A percentile compares a stretch with the other conserved stretches of the same genome.
phyloP scores from a whole-genome alignment of 2,113 vertebrate genomes.

The Hystrix cristata region DNA sequence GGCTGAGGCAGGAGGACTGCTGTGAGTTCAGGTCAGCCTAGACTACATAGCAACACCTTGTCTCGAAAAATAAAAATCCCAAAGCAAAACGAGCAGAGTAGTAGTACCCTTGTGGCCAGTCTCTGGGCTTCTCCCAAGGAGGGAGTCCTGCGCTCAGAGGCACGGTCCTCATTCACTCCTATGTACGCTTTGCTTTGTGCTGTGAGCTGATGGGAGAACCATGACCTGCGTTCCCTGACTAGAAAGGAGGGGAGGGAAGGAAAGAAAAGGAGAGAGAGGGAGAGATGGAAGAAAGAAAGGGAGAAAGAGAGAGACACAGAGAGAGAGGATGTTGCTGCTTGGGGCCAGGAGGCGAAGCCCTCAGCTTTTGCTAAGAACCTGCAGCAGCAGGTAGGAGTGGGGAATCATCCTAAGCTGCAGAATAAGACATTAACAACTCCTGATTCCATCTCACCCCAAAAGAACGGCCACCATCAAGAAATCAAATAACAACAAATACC shows the following conservation, averaged over 20 bases:
- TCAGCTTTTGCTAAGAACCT: not conserved
- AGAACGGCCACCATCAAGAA: not conserved
- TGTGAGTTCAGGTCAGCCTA: not conserved
- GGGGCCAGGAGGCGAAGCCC: not conserved
- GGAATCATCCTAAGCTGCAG: not conserved
- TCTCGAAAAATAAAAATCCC: not conserved
- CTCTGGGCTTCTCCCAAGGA: not conserved
- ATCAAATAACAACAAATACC: not conserved
- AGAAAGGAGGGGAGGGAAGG: not conserved
- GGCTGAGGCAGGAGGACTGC: not conserved
- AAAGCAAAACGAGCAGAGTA: not conserved
- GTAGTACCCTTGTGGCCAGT: not conserved
- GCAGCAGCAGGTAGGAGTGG: not conserved
- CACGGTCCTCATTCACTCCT: not conserved
- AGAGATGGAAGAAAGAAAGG: not conserved
- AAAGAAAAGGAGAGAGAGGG: no score
- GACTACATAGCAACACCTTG: not conserved
- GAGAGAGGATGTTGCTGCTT: not conserved
- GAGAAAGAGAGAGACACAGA: no score
- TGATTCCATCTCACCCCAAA: not conserved
- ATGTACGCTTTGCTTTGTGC: rapidly evolving
- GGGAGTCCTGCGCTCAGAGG: not conserved
- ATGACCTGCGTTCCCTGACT: not conserved
- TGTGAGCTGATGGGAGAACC: not conserved
- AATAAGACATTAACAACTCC: not conserved